These are phyloP conservation scores for Pteria penguin DNA, from an alignment of 2,888 invertebrate species.

Conservation along the genomic window DNA sequence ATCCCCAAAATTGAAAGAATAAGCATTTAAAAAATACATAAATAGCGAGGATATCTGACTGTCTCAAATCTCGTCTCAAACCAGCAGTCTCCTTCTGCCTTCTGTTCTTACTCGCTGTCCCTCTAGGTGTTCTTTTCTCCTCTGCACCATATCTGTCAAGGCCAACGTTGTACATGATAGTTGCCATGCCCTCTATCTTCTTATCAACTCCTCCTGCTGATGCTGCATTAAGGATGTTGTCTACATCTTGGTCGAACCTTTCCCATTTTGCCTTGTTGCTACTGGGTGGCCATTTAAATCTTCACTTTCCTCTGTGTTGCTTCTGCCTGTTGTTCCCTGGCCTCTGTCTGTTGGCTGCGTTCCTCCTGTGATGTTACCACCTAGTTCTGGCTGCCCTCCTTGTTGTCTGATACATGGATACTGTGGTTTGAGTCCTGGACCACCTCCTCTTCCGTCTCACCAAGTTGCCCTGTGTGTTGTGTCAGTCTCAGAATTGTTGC, in stretches of 20 bases:
- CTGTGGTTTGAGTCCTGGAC: neutral
- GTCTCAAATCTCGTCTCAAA: too few relatives aligned
- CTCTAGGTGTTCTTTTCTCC: neutral
- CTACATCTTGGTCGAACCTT: neutral
- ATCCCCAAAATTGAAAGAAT: too few relatives aligned
- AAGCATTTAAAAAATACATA: too few relatives aligned
- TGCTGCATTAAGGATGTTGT: neutral
- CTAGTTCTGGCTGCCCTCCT: constrained; percentile 1
- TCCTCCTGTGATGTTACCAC: neutral
- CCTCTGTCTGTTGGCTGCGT: neutral
- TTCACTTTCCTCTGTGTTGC: neutral
- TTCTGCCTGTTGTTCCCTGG: neutral
- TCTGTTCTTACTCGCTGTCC: neutral
- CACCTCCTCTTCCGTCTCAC: constrained; percentile 29
- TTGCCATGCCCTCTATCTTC: constrained; percentile 33
- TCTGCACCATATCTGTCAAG: constrained; percentile 8
- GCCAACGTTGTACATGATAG: too few relatives aligned
- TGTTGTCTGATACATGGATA: neutral
- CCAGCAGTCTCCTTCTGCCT: neutral
- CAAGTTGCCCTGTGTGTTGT: constrained; percentile 7
- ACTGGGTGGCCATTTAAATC: constrained; percentile 9
- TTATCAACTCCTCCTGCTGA: constrained; percentile 14
- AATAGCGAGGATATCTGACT: too few relatives aligned
- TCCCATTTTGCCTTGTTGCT: too few relatives aligned
- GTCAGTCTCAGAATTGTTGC: neutral